These are phyloP conservation scores for Cyanoliseus patagonus DNA, from an alignment of 2,113 vertebrate species.

Conservation along the genomic window DNA sequence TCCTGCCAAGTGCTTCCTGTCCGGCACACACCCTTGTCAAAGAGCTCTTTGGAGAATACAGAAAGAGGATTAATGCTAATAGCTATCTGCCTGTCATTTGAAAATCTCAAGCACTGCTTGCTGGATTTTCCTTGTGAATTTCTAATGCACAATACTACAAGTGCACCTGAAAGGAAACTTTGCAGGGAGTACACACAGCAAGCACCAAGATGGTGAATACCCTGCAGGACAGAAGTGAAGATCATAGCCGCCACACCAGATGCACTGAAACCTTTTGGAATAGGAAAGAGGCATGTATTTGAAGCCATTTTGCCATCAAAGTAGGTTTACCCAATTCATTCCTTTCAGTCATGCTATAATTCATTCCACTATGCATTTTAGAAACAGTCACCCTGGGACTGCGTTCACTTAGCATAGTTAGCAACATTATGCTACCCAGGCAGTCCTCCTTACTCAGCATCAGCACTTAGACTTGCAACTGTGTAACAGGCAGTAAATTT, in stretches of 20 bases:
- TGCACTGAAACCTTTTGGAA: not conserved
- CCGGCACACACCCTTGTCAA: conserved; percentile 63
- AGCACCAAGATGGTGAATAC: not conserved
- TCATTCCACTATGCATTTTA: not conserved
- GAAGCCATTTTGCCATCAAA: not conserved
- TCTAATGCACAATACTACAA: not conserved
- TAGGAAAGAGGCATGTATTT: not conserved
- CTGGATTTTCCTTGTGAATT: conserved; percentile 42
- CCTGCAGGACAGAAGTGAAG: not conserved
- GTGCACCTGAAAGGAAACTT: conserved; percentile 2
- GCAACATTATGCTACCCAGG: not conserved
- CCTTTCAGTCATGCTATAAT: not conserved
- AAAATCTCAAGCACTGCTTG: conserved; percentile 53
- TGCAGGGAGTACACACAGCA: not conserved
- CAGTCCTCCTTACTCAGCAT: not conserved
- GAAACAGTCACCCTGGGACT: not conserved
- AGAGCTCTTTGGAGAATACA: conserved; percentile 52
- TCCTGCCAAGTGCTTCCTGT: conserved; percentile 58
- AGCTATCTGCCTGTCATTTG: conserved; percentile 62
- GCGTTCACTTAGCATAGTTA: not conserved
- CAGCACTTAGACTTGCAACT: not conserved
- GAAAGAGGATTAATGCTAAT: conserved; percentile 69
- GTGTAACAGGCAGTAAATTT: not conserved
- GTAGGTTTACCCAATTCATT: not conserved
- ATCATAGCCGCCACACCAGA: not conserved